Conservation (phyloP, 2,113 vertebrate species). For the Corvus cornix region DNA sequence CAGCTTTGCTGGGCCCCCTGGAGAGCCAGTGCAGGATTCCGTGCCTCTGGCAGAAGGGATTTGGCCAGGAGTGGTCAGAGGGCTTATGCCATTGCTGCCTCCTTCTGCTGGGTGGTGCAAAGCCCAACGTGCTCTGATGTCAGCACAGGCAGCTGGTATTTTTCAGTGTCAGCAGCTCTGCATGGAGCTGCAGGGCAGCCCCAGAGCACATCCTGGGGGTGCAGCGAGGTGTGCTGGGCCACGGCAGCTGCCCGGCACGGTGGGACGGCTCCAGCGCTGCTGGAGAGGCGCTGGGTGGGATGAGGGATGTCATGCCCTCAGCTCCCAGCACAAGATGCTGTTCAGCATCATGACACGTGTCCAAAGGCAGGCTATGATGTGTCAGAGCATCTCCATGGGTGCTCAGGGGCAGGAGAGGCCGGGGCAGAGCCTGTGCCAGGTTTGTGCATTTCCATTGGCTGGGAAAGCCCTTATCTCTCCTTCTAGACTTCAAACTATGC, state of each 20-base stretch:
- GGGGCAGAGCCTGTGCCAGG: not conserved
- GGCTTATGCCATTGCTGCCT: accelerated
- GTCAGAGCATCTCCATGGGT: accelerated
- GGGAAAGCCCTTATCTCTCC: not conserved
- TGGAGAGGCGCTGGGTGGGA: not conserved
- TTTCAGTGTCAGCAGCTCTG: not conserved
- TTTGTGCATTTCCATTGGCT: not conserved
- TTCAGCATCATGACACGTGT: accelerated
- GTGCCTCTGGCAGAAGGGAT: not conserved
- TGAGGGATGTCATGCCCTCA: not conserved
- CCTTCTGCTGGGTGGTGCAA: not conserved
- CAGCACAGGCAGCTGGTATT: not conserved
- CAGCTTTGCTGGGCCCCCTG: not conserved
- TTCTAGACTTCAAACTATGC: not conserved
- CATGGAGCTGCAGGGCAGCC: not conserved
- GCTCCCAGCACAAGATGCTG: not conserved
- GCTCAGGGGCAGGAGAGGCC: not conserved
- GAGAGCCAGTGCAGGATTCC: accelerated
- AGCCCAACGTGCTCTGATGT: accelerated
- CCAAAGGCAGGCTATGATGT: not conserved
- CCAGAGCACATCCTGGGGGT: not conserved
- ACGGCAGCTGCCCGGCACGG: not conserved
- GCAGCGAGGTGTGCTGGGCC: not conserved
- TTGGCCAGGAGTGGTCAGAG: accelerated
- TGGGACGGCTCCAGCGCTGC: not conserved